Evolutionary conservation across 2,797 vertebrate genomes (phyloP).

Genomic region (Crocodylus rhombifer): DNA sequence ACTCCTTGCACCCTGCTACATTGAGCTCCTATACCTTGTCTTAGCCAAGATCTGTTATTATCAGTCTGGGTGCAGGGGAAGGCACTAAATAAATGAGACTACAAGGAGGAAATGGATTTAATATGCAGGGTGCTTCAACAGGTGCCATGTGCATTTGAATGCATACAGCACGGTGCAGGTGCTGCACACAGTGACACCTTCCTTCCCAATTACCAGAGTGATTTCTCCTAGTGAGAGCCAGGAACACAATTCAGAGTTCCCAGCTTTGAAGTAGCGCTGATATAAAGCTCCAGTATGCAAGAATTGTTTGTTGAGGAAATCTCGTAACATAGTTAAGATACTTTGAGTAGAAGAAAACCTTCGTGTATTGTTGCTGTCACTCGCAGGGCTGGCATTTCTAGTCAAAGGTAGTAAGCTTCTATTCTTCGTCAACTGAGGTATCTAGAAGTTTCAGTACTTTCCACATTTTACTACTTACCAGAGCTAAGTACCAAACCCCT

Average conservation of each 20-base stretch:
- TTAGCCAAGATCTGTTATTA: not conserved
- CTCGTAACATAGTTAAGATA: constrained; percentile 62
- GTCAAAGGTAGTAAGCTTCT: not conserved
- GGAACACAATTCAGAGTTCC: constrained; percentile 66
- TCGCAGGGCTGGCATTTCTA: constrained; percentile 36
- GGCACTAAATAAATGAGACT: constrained; percentile 41
- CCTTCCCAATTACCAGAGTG: constrained; percentile 64
- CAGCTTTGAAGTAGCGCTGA: constrained; percentile 68
- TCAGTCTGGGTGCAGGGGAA: not conserved
- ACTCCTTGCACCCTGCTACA: not conserved
- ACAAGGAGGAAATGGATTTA: constrained; percentile 47
- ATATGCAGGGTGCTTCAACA: constrained; percentile 56
- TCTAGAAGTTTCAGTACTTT: not conserved
- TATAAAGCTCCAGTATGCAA: constrained; percentile 28
- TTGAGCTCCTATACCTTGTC: not conserved
- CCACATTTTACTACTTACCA: not conserved
- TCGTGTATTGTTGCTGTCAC: constrained; percentile 23
- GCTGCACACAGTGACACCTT: constrained; percentile 59
- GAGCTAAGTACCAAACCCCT: not conserved
- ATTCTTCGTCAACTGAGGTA: not conserved
- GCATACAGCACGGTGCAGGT: constrained; percentile 58
- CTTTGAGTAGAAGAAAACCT: constrained; percentile 46
- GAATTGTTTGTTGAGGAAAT: constrained; percentile 55
- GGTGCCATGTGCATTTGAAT: constrained; percentile 70
- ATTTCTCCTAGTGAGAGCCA: constrained; percentile 68